phyloP scores from a whole-genome alignment of 2,888 invertebrate genomes.

The Nymphalis urticae region DNA sequence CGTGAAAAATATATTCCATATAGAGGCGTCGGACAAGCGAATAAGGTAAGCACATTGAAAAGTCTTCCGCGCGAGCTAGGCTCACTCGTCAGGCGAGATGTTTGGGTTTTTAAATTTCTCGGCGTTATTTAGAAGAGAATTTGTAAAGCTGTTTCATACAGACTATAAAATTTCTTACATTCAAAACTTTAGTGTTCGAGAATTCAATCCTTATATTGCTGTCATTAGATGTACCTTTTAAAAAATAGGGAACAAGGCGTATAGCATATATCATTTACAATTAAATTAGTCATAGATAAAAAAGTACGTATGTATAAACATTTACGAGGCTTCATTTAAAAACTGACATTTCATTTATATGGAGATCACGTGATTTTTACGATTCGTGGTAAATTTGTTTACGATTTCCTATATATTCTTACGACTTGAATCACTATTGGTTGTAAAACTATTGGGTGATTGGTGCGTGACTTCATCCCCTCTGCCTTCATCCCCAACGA shows the following conservation, averaged over 20 bases:
- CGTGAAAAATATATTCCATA: slow-evolving; percentile 63
- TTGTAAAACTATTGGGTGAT: slow-evolving; percentile 52
- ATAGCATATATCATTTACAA: no score
- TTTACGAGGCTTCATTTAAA: no score
- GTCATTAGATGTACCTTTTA: no score
- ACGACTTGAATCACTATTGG: slow-evolving; percentile 48
- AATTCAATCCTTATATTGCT: background rate
- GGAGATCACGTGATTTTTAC: slow-evolving; percentile 40
- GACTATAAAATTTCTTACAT: background rate
- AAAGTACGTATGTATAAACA: no score
- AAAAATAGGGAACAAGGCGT: no score
- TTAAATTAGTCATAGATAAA: no score
- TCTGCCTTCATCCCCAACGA: slow-evolving; percentile 42
- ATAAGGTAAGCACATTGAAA: slow-evolving; percentile 57
- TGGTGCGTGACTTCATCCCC: slow-evolving; percentile 59
- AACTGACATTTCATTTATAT: background rate
- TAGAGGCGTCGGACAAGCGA: slow-evolving; percentile 48
- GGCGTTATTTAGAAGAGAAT: slow-evolving; percentile 8
- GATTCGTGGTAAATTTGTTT: slow-evolving; percentile 51
- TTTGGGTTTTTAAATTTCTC: slow-evolving; percentile 47
- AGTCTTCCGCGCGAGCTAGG: slow-evolving; percentile 54
- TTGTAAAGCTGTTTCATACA: background rate
- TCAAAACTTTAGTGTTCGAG: background rate
- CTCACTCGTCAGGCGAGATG: slow-evolving; percentile 45
- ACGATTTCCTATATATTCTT: slow-evolving; percentile 44